Evolutionary conservation across 2,888 invertebrate genomes (phyloP).

Genomic region (Cheilosia impressa): DNA sequence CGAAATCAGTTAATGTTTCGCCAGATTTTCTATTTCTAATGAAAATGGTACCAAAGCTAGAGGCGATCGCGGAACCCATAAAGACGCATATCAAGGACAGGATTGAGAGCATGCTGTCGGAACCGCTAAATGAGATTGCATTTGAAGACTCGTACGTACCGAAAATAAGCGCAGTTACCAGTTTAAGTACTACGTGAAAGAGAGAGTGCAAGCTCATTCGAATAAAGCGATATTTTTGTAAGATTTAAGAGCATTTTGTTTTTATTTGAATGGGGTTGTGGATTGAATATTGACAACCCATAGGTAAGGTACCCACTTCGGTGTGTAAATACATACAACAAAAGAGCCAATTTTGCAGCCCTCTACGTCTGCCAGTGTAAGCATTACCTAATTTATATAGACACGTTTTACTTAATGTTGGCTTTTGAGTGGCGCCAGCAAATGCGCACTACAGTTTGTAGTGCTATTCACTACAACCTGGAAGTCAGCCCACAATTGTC

Average conservation of each 20-base stretch:
- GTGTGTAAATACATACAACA: too few relatives aligned
- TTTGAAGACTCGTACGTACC: conserved; percentile 43
- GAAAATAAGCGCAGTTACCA: conserved; percentile 11
- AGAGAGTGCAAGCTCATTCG: conserved; percentile 34
- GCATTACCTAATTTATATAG: too few relatives aligned
- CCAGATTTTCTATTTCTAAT: conserved; percentile 82
- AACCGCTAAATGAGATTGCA: conserved; percentile 70
- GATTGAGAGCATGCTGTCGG: conserved; percentile 81
- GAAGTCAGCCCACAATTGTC: too few relatives aligned
- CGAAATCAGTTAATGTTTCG: conserved; percentile 78
- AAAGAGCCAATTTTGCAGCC: too few relatives aligned
- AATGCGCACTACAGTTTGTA: too few relatives aligned
- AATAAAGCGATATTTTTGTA: background rate
- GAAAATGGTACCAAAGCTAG: conserved; percentile 82
- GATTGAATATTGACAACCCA: too few relatives aligned
- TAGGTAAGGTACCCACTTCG: too few relatives aligned
- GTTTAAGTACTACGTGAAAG: conserved; percentile 6
- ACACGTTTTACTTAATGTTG: too few relatives aligned
- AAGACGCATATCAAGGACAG: conserved; percentile 81
- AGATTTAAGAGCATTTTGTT: background rate
- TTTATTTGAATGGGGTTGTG: too few relatives aligned
- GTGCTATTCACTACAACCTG: too few relatives aligned
- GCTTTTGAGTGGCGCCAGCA: too few relatives aligned
- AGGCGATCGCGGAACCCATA: conserved; percentile 81
- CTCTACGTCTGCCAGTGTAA: too few relatives aligned